Base-by-base conservation (phyloP, 2,113 vertebrate species). In the Perccottus glenii region DNA sequence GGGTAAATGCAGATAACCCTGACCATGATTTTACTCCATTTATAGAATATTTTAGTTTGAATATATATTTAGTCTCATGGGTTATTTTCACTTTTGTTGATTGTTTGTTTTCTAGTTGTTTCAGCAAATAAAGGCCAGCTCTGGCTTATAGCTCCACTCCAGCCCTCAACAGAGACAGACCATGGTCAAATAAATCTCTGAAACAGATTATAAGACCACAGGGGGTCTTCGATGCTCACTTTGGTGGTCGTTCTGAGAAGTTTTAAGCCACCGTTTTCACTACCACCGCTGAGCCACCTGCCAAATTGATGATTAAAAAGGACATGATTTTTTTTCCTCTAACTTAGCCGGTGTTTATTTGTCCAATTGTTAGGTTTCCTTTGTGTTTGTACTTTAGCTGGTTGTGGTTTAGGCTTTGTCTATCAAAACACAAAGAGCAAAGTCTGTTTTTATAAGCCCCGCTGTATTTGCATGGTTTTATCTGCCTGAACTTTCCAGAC, bases 161-260 rank as follows among this genome's bases (percentile, higher is more conserved):
- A n/a, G 5, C 27, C 55, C 44, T 52, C 48, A 49, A 19, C 48
- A n/a, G 49, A 6, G 5, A 6, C 62, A 64, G 66, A 42, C 73
- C 45, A 52, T 63, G 60, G 3, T 52, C 5, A 62, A 60, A 77
- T 75, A 68, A 82, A 79, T 81, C 70, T 67, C 73, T 48, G 67
- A 64, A 81, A 58, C 60, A 43, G 82, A 80, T 87, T 83, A 74
- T n/a, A 73, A 11, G 10, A 11, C 16, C 6, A 51, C 16, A 51
- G 16, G 10, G 19, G 19, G 27, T 50, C 38, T 46, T 11, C 11
- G 1, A 67, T 58, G 60, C 60, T 42, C 27, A 27, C 11, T 61
- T 66, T 36, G 53, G 77, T 80, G 64, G 53, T 76, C 52, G 73
- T 75, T 74, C 50, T 40, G 8, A 40, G 4, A 40, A 8, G 38